Base-by-base conservation (phyloP, 2,113 vertebrate genomes). In the Peromyscus maniculatus region DNA sequence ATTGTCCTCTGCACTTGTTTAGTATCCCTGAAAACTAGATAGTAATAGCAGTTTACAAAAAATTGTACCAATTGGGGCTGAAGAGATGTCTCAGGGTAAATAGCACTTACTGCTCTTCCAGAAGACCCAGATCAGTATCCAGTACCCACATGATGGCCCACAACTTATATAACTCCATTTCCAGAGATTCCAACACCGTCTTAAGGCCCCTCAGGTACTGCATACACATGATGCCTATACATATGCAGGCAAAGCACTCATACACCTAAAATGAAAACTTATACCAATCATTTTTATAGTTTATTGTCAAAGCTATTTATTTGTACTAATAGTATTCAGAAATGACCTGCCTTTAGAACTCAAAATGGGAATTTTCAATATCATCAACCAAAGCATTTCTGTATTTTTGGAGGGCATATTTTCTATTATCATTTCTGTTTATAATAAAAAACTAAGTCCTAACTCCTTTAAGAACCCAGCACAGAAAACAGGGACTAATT, bases 311-410 rank as follows among this genome's bases (percentile, higher is more conserved):
- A 97, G 39, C 69, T 86, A 24, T 31, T 94, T 86, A 31, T 31
- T 94, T 55, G 88, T 33, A 77, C 39, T 64, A 55, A 67, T 24
- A 43, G 16, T 66, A 0, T 66, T 97, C 66, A 87, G 55, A 92
- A 95, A 80, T 77, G 11, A 87, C 3, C 55, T 93, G 31, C 86
- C 59, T 19, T 95, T 87, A 66, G 77, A 94, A 95, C 43, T 91
- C 26, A 71, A 52, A 55, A 43, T 33, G 11, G 19, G 52, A 1
- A n/a, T 88, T 55, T 88, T 88, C 84, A 17, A 19, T 90, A 43
- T 92, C 13, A 72, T 90, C 79, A 91, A 57, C 26, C 66, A 46
- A 91, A 89, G 2, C 57, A 17, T 52, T 90, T 66, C 55, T 74
- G 11, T 92, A 59, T 64, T 94, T 91, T 95, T 87, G n/a, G 21